Evolutionary conservation across 2,113 vertebrate genomes (phyloP).

Genomic region (Lamprotornis superbus): DNA sequence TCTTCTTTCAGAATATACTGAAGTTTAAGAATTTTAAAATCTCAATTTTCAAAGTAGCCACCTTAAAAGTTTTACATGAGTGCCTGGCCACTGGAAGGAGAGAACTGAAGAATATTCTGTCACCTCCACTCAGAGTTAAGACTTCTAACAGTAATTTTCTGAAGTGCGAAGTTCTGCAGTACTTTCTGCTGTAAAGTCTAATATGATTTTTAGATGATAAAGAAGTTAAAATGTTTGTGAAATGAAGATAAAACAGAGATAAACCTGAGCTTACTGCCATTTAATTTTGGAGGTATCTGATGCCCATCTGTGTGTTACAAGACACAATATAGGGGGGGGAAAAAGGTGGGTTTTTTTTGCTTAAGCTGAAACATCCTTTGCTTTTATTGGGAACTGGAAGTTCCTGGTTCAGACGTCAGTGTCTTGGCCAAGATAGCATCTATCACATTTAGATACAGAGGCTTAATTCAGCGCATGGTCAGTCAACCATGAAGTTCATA

Average conservation of each 20-base stretch:
- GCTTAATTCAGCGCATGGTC: constrained; percentile 14
- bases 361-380: neutral
- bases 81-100: neutral
- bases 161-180: neutral
- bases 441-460: constrained; percentile 38
- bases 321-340: neutral
- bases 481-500: constrained; percentile 21
- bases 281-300: neutral
- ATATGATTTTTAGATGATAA: neutral
- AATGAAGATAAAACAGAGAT: neutral
- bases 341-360: neutral
- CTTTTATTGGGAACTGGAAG: neutral
- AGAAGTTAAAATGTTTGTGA: neutral
- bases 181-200: neutral
- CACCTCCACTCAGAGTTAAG: neutral
- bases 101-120: neutral
- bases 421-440: constrained; percentile 8
- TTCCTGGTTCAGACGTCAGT: neutral
- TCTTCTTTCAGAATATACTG: neutral
- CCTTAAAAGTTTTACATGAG: accelerated
- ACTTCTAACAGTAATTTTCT: neutral
- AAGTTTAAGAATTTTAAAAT: neutral
- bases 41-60: neutral
- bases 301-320: neutral
- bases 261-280: neutral